phyloP scores from a whole-genome alignment of 2,797 vertebrate species.

The Pipistrellus nathusii region DNA sequence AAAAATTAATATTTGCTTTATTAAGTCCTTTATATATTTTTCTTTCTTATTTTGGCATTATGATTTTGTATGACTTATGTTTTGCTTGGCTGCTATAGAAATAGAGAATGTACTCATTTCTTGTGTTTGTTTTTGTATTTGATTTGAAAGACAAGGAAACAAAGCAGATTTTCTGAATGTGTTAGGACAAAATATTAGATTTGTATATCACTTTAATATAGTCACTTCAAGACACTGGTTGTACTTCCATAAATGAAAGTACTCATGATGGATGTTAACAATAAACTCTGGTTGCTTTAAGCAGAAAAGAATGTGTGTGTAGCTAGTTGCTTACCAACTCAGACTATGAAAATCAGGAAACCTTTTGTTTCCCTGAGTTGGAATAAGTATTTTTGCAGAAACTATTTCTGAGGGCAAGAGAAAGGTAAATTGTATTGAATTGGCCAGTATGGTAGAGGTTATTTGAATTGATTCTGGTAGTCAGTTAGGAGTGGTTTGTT shows the following conservation, averaged over 20 bases:
- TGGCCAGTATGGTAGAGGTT: background rate
- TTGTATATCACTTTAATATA: constrained; percentile 23
- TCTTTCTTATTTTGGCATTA: constrained; percentile 45
- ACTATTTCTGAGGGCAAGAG: background rate
- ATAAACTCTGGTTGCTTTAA: background rate
- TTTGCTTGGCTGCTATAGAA: constrained; percentile 57
- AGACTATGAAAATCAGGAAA: constrained; percentile 39
- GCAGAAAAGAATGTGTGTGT: background rate
- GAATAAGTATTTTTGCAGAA: background rate
- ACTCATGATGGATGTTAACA: background rate
- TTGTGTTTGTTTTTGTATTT: constrained; percentile 50
- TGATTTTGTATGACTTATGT: constrained; percentile 1
- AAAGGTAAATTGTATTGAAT: constrained; percentile 4
- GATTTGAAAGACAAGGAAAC: constrained; percentile 45
- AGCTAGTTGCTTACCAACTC: background rate
- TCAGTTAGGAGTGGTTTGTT: background rate
- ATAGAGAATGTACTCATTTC: constrained; percentile 33
- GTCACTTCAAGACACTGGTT: background rate
- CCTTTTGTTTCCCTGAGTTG: background rate
- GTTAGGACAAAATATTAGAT: constrained; percentile 46
- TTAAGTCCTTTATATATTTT: constrained; percentile 49
- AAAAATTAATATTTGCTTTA: constrained; percentile 60
- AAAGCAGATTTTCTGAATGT: constrained; percentile 32
- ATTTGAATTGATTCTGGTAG: constrained; percentile 35
- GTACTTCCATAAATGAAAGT: constrained; percentile 3